Evolutionary conservation across 2,113 vertebrate species (phyloP), one percentile per base, ranked within the genome.

Genomic region (Hoplias malabaricus): DNA sequence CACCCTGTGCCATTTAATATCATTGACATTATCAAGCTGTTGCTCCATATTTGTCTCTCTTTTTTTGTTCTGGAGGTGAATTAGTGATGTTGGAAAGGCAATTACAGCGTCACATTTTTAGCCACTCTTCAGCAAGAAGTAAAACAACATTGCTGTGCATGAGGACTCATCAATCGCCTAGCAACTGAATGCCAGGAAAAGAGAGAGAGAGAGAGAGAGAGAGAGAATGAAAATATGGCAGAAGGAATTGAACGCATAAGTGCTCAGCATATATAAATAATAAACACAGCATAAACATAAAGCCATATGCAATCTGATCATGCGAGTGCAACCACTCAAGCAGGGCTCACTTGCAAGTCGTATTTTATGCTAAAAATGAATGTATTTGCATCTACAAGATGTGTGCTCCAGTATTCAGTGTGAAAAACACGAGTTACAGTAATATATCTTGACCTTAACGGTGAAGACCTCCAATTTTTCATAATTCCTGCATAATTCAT

Each of bases 161-260:
- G 31, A 63, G 59, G 14, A 66, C 16, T 61, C 36, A 57, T 69
- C 65, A 69, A 63, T 63, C 16, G 59, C 53, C 73, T 75, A 66
- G 73, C 61, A 75, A 73, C 56, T n/a, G 42, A 65, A 63, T 21
- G n/a, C 36, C 27, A 53, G 34, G 19, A 34, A 7, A 14, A 8
- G 29, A 74, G 1, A 74, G 23, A 61, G 27, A 31, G 16, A 16
- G 14, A 59, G 23, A 31, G 56, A 7, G 56, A 10, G 59, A 21
- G 29, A 6, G 16, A 19, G 7, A 63, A 33, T 11, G 59, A 34
- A 3, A 19, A 63, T 16, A 23, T 53, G 48, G n/a, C 16, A 11
- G 43, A 23, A 53, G 21, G 48, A 53, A 53, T 19, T 2, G 48
- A 53, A 23, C 23, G 48, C 48, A 23, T 2, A 23, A 53, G 43